A percentile compares a stretch with the other conserved stretches of the same genome.
phyloP scores from a whole-genome alignment of 2,113 vertebrate genomes.

The Heloderma charlesbogerti region DNA sequence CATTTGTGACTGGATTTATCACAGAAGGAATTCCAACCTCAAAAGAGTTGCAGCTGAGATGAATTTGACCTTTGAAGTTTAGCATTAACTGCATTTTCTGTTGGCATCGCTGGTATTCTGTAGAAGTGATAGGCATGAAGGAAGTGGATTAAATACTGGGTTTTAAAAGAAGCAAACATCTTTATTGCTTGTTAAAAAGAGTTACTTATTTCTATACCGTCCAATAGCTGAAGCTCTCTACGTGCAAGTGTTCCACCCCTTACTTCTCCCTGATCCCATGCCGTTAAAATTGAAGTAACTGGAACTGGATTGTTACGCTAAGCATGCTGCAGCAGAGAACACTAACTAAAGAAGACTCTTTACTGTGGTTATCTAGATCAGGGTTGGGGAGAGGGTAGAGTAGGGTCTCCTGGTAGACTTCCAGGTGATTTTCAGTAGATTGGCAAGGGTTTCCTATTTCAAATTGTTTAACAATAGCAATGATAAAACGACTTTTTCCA shows the following conservation, averaged over 20 bases:
- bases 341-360: not conserved
- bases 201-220: no score
- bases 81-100: conserved; percentile 56
- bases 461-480: no score
- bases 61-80: conserved; percentile 59
- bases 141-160: conserved; percentile 47
- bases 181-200: not conserved
- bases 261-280: not conserved
- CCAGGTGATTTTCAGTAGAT: no score
- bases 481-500: no score
- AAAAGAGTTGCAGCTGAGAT: conserved; percentile 26
- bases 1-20: conserved; percentile 37
- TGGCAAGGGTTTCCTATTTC: no score
- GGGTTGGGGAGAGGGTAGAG: not conserved
- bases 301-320: not conserved
- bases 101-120: conserved; percentile 61
- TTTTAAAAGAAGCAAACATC: conserved; percentile 37
- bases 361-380: not conserved
- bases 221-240: no score
- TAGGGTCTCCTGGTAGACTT: no score
- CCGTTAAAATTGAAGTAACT: not conserved
- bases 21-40: conserved; percentile 17
- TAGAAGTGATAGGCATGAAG: conserved; percentile 5
- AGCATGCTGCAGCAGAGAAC: not conserved
- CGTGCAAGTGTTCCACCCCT: not conserved